A percentile compares a stretch with the other conserved stretches of the same genome.
Conservation (phyloP, 2,113 vertebrate genomes). For the Mola mola region DNA sequence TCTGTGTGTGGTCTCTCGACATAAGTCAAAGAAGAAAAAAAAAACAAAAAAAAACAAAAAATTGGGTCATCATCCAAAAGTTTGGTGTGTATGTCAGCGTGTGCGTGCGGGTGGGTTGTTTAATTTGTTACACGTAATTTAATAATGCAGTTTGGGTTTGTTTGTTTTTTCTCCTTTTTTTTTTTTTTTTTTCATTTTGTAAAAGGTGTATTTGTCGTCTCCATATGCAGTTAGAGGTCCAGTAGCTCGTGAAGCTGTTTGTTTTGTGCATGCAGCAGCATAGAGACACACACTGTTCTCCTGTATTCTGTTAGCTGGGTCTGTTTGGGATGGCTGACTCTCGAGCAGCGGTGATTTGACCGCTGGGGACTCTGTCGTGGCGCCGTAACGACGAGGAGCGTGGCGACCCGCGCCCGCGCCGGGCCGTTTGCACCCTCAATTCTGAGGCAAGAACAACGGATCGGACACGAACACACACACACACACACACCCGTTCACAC, state of each 20-base stretch:
- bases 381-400: too few species aligned
- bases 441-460: too few species aligned
- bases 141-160: conserved; percentile 69
- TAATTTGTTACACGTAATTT: conserved; percentile 80
- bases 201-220: conserved; percentile 72
- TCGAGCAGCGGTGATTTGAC: conserved; percentile 57
- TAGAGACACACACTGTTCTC: conserved; percentile 64
- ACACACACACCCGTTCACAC: too few species aligned
- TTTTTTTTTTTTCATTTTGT: conserved; percentile 65
- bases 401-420: too few species aligned
- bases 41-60: conserved; percentile 59
- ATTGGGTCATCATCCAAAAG: conserved; percentile 77
- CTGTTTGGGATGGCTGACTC: conserved; percentile 42
- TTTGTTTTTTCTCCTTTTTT: conserved; percentile 47
- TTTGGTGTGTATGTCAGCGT: conserved; percentile 41
- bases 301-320: conserved; percentile 47
- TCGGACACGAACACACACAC: too few species aligned
- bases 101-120: conserved; percentile 42
- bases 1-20: conserved; percentile 72
- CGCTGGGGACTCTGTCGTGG: conserved; percentile 67
- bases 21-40: conserved; percentile 39
- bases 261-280: conserved; percentile 63
- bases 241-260: conserved; percentile 61
- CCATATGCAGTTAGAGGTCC: conserved; percentile 73
- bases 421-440: too few species aligned